Percentiles rank a stretch among this genome's conserved stretches.
phyloP scores from a whole-genome alignment of 2,888 invertebrate species.

The Gerosis bhagava region DNA sequence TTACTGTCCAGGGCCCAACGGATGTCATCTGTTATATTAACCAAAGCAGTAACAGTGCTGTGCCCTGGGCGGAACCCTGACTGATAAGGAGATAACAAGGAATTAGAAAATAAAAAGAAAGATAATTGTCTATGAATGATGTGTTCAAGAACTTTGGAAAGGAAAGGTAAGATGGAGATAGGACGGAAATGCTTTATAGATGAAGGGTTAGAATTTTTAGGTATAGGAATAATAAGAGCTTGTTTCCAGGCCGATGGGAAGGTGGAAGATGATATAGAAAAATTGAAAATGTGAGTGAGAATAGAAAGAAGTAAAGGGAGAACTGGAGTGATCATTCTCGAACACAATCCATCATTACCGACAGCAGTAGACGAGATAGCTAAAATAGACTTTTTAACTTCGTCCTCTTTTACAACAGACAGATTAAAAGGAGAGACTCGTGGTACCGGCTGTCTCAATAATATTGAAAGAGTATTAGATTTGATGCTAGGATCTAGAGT shows the following conservation, averaged over 20 bases:
- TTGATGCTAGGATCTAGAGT: too few species aligned
- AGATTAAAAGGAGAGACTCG: too few species aligned
- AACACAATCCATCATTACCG: background rate
- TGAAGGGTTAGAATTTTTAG: background rate
- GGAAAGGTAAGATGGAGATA: background rate
- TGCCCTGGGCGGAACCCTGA: background rate
- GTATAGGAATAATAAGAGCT: background rate
- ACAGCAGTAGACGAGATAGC: too few species aligned
- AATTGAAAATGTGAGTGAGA: background rate
- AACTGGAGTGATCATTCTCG: background rate
- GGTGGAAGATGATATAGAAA: background rate
- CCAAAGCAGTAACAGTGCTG: too few species aligned
- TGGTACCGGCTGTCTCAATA: too few species aligned
- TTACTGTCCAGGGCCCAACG: background rate
- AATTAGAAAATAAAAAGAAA: background rate
- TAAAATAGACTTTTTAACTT: too few species aligned
- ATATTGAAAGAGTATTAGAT: too few species aligned
- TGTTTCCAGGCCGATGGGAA: background rate
- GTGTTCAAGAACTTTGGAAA: constrained; percentile 3
- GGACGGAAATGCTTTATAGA: background rate
- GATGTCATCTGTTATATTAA: background rate
- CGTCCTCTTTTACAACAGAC: too few species aligned
- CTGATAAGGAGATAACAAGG: too few species aligned
- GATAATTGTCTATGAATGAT: background rate
- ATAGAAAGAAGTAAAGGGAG: background rate